Evolutionary conservation across 2,797 vertebrate genomes (phyloP).

Genomic region (Knipowitschia caucasica): DNA sequence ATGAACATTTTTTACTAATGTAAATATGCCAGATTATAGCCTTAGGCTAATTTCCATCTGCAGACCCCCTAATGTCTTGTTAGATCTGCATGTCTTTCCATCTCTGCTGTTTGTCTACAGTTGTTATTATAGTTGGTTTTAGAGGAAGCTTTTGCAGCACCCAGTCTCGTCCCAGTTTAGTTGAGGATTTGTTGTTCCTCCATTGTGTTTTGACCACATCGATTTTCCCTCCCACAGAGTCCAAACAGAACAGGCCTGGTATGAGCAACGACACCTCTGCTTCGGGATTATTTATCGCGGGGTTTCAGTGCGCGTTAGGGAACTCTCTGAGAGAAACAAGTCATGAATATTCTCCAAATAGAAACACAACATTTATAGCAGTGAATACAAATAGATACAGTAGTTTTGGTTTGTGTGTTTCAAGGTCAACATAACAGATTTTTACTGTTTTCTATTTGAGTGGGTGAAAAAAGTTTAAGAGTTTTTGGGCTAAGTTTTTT

Average conservation of each 20-base stretch:
- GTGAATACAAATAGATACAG: conserved; percentile 11
- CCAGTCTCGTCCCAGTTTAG: not conserved
- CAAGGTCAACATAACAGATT: not conserved
- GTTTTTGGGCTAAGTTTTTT: conserved; percentile 13
- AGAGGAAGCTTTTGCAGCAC: not conserved
- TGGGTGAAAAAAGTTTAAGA: not conserved
- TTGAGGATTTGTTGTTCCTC: conserved; percentile 1
- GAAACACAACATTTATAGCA: conserved; percentile 10
- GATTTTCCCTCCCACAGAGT: conserved; percentile 60
- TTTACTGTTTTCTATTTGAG: not conserved
- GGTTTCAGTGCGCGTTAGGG: conserved; percentile 21
- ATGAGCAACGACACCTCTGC: conserved; percentile 44
- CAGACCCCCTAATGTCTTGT: too few relatives aligned
- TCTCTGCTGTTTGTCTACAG: not conserved
- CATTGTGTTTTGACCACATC: conserved; percentile 39
- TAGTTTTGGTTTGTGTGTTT: not conserved
- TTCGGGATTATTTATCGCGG: conserved; percentile 57
- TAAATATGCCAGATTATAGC: too few relatives aligned
- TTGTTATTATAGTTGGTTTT: not conserved
- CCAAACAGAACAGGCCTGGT: conserved; percentile 57
- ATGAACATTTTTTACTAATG: too few relatives aligned
- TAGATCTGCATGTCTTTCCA: too few relatives aligned
- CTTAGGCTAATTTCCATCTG: too few relatives aligned
- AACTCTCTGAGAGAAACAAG: conserved; percentile 26
- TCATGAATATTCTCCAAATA: conserved; percentile 45